phyloP scores from a whole-genome alignment of 2,113 vertebrate genomes.

The Daboia siamensis region DNA sequence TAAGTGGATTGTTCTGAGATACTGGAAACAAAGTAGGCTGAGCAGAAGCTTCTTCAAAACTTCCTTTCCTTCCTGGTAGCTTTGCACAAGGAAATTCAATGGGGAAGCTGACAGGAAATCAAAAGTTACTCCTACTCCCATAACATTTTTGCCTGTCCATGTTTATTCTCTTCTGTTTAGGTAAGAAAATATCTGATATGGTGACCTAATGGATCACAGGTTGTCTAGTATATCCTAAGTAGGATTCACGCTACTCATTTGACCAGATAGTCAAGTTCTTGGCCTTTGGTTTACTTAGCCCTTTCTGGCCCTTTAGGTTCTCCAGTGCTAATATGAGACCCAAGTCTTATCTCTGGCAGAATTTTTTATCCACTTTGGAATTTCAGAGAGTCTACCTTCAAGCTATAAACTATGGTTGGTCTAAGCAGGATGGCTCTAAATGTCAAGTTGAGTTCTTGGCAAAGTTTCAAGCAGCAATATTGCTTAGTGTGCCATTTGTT shows the following conservation, averaged over 20 bases:
- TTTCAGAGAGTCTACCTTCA: not conserved
- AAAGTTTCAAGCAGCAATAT: not conserved
- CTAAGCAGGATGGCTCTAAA: not conserved
- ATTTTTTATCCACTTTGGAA: not conserved
- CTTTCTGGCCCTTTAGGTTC: not conserved
- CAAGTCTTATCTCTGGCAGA: not conserved
- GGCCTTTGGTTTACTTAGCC: not conserved
- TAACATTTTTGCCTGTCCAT: not conserved
- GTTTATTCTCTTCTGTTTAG: not conserved
- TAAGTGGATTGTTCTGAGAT: not conserved
- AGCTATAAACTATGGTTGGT: not conserved
- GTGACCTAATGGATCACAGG: not conserved
- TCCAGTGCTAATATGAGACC: not conserved
- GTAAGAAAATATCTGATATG: not conserved
- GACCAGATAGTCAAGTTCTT: not conserved
- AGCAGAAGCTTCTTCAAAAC: not conserved
- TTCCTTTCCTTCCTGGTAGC: not conserved
- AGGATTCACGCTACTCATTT: not conserved
- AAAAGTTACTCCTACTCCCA: not conserved
- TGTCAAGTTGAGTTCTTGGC: not conserved
- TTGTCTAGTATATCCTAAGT: not conserved
- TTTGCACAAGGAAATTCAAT: not conserved
- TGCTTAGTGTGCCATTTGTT: not conserved
- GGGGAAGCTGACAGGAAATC: not conserved
- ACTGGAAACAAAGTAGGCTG: not conserved